These are phyloP conservation scores for Protobothrops flavoviridis DNA, from an alignment of 2,113 vertebrate species.

Conservation along the genomic window DNA sequence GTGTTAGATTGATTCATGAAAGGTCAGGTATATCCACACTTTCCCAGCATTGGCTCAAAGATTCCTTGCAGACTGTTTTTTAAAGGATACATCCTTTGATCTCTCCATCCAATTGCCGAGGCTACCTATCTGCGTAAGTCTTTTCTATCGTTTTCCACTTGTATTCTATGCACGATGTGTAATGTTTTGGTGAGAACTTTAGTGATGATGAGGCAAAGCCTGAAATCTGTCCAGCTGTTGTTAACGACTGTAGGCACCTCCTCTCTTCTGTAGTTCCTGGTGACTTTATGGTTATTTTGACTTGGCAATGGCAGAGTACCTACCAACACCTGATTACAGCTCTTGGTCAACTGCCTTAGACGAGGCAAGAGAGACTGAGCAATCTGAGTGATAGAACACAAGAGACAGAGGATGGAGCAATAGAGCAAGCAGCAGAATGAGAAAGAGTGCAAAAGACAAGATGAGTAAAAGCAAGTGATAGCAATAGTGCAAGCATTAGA, in stretches of 20 bases:
- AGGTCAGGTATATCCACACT: background rate
- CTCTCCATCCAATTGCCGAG: background rate
- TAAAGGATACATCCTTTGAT: background rate
- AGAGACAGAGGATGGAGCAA: background rate
- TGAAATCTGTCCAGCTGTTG: background rate
- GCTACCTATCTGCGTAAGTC: background rate
- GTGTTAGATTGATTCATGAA: background rate
- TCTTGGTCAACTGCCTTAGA: background rate
- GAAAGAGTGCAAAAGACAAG: background rate
- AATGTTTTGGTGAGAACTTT: background rate
- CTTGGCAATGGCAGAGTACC: background rate
- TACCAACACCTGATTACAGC: background rate
- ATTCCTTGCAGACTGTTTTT: background rate
- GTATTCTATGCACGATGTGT: background rate
- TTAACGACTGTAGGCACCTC: background rate
- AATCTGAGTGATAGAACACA: background rate
- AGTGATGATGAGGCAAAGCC: background rate
- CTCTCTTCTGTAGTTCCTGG: background rate
- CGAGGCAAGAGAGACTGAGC: background rate
- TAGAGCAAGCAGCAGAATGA: background rate
- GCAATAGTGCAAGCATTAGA: background rate
- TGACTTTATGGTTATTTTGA: background rate
- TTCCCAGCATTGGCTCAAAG: background rate
- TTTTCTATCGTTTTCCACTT: background rate
- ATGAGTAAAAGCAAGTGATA: background rate